Base-by-base conservation (phyloP, 2,888 invertebrate genomes). In the Papilio gigon region DNA sequence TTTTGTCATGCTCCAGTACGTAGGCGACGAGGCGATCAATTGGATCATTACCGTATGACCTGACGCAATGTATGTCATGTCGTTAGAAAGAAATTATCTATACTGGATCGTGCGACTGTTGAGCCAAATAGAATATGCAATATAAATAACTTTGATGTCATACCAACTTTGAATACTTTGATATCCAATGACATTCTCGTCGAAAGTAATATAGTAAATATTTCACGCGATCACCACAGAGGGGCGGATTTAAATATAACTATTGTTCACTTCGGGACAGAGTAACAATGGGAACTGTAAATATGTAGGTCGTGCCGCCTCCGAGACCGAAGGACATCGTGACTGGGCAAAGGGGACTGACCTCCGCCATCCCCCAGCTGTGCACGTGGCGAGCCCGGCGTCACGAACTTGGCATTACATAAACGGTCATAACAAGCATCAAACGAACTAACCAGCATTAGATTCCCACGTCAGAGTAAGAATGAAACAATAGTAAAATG, bases 291-390 rank as follows among this genome's bases (percentile, higher is more conserved):
- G 85, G 80, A 83, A 84, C 85, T 80, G 87, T 88, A 61, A 87
- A 89, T 89, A 87, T 87, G 85, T 90, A 85, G 89, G 88, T 90
- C 90, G 88, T 89, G 88, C 87, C 85, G 78, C 74, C 80, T 80
- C 78, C 79, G 80, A 79, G 77, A 79, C 79, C 75, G 80, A 84
- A 89, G 86, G 88, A 87, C 85, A 85, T 86, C 85, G 87, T 87
- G 87, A 85, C 85, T 81, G 82, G 78, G 78, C 82, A 76, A 73
- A 79, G 89, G 89, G 83, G 82, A 89, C 78, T 89, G 88, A 90
- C 88, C 89, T 86, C 82, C 83, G 77, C 74, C 75, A 81, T 62
- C 80, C 80, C 84, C 82, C 80, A 77, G 82, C 75, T 78, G 76
- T 83, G 81, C 84, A 82, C 84, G 80, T 84, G 82, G 79, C 78